Evolutionary conservation across 2,888 invertebrate species (phyloP).

Genomic region (Dioctria rufipes): DNA sequence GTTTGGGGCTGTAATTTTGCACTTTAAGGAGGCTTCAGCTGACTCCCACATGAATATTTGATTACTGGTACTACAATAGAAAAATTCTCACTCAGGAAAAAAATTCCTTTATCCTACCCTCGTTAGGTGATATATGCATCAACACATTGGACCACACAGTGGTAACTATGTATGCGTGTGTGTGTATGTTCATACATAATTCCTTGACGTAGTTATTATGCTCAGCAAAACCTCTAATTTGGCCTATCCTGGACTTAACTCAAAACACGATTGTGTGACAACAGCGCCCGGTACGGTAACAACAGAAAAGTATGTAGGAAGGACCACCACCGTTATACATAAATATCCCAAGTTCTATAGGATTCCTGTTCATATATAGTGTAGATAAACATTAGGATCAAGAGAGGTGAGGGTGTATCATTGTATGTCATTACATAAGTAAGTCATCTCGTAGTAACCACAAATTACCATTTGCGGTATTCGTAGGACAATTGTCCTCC

Average conservation of each 20-base stretch:
- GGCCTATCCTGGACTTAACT: neutral
- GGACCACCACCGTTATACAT: no score
- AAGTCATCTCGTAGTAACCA: conserved; percentile 51
- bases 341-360: no score
- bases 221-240: conserved; percentile 36
- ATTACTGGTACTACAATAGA: conserved; percentile 21
- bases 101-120: conserved; percentile 23
- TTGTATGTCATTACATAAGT: conserved; percentile 34
- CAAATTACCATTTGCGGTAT: conserved; percentile 56
- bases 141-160: conserved; percentile 12
- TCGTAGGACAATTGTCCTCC: conserved; percentile 49
- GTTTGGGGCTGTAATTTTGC: conserved; percentile 43
- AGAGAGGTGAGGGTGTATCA: neutral
- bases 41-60: conserved; percentile 53
- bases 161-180: neutral
- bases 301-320: no score
- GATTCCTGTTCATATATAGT: no score
- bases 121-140: conserved; percentile 39
- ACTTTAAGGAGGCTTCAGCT: conserved; percentile 36
- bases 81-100: neutral
- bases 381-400: no score
- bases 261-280: neutral
- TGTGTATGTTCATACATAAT: no score
- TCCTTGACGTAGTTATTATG: neutral
- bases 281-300: neutral